Evolutionary conservation across 1,140 invertebrate species (phyloP).

Genomic region (Papilio xuthus): DNA sequence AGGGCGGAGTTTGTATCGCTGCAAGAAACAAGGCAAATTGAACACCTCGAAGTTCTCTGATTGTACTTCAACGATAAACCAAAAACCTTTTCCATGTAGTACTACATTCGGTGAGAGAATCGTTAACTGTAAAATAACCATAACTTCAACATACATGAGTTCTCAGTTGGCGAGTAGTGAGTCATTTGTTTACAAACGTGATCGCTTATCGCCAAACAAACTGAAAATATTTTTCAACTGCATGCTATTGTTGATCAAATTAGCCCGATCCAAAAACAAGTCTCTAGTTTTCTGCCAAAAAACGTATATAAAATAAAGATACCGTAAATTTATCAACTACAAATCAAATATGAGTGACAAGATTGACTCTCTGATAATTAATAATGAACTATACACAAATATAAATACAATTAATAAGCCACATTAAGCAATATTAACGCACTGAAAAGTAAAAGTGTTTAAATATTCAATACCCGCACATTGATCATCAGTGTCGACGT

Average conservation of each 20-base stretch:
- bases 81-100: too few relatives aligned
- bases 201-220: not conserved
- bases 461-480: constrained; percentile 12
- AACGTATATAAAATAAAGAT: not conserved
- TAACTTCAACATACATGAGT: not conserved
- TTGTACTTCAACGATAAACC: too few relatives aligned
- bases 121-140: too few relatives aligned
- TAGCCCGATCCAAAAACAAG: not conserved
- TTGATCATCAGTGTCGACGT: not conserved
- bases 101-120: too few relatives aligned
- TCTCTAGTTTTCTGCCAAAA: too few relatives aligned
- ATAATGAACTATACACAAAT: too few relatives aligned
- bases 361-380: too few relatives aligned
- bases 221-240: not conserved
- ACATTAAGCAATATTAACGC: not conserved
- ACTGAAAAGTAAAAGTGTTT: not conserved
- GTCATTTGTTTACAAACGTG: not conserved
- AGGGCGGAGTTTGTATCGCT: too few relatives aligned
- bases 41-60: too few relatives aligned
- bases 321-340: not conserved
- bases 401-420: not conserved
- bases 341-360: not conserved
- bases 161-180: not conserved
- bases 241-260: not conserved
- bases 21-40: too few relatives aligned